phyloP scores from a whole-genome alignment of 2,113 vertebrate species.

The Sprattus sprattus region DNA sequence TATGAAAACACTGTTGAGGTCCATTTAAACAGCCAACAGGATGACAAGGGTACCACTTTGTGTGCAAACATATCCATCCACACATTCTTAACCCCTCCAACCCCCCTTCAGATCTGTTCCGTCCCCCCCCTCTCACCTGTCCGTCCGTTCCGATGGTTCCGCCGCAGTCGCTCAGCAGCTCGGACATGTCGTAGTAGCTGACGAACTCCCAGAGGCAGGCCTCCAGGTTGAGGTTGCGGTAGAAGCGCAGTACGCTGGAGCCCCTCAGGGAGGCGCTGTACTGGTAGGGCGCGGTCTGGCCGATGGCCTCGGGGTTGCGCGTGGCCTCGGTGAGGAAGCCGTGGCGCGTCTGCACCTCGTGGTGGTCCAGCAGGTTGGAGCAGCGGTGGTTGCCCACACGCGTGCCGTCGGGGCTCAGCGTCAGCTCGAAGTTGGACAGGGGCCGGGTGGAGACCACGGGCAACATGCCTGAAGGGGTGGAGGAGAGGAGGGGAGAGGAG shows the following conservation, averaged over 20 bases:
- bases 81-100: background rate
- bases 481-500: background rate
- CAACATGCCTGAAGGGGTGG: conserved; percentile 73
- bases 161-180: conserved; percentile 69
- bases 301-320: conserved; percentile 74
- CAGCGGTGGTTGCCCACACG: conserved; percentile 81
- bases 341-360: conserved; percentile 77
- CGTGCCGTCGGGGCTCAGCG: conserved; percentile 77
- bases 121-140: conserved; percentile 65
- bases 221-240: conserved; percentile 80
- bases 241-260: conserved; percentile 76
- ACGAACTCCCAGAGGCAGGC: conserved; percentile 84
- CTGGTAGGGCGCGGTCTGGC: conserved; percentile 77
- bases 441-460: conserved; percentile 78
- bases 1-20: background rate
- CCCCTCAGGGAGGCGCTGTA: conserved; percentile 71
- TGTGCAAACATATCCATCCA: background rate
- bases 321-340: conserved; percentile 77
- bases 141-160: conserved; percentile 78
- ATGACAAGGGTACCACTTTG: background rate
- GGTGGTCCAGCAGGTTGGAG: conserved; percentile 82
- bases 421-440: conserved; percentile 81
- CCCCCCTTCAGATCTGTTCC: background rate
- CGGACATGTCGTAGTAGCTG: conserved; percentile 84
- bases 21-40: background rate